phyloP scores from a whole-genome alignment of 2,797 vertebrate species.

The Sorex maritimensis region DNA sequence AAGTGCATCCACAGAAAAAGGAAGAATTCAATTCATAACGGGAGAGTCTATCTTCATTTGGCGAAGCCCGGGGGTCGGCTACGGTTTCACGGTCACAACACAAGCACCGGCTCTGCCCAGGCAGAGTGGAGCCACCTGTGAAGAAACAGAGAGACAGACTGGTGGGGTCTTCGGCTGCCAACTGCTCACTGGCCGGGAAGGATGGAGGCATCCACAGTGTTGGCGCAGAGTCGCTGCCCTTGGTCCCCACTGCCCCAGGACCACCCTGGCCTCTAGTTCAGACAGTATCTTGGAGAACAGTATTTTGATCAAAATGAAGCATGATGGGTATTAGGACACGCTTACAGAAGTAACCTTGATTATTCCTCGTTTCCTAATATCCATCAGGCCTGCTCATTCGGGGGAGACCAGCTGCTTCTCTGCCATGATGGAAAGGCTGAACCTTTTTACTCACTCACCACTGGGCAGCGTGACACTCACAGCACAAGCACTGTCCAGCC shows the following conservation, averaged over 20 bases:
- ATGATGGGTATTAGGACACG: constrained; percentile 32
- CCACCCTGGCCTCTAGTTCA: too few relatives aligned
- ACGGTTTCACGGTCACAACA: constrained; percentile 97
- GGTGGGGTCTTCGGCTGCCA: neutral
- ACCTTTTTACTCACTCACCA: neutral
- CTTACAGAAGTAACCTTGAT: too few relatives aligned
- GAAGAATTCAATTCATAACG: constrained; percentile 66
- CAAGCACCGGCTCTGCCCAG: constrained; percentile 98
- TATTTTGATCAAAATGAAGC: constrained; percentile 18
- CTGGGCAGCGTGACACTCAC: neutral
- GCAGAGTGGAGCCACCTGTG: constrained; percentile 97
- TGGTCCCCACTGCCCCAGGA: neutral
- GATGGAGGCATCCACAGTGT: neutral
- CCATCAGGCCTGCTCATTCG: neutral
- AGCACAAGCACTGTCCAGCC: neutral
- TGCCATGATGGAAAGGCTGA: neutral
- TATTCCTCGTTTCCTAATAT: too few relatives aligned
- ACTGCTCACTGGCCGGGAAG: neutral
- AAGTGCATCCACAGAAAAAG: constrained; percentile 67
- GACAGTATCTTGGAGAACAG: neutral
- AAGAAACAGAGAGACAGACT: constrained; percentile 43
- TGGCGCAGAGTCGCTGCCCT: neutral
- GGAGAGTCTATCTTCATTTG: constrained; percentile 80
- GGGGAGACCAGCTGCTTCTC: neutral
- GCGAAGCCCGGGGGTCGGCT: constrained; percentile 71